These are phyloP conservation scores for Antheraea yamamai DNA, from an alignment of 2,888 invertebrate genomes.

Conservation along the genomic window DNA sequence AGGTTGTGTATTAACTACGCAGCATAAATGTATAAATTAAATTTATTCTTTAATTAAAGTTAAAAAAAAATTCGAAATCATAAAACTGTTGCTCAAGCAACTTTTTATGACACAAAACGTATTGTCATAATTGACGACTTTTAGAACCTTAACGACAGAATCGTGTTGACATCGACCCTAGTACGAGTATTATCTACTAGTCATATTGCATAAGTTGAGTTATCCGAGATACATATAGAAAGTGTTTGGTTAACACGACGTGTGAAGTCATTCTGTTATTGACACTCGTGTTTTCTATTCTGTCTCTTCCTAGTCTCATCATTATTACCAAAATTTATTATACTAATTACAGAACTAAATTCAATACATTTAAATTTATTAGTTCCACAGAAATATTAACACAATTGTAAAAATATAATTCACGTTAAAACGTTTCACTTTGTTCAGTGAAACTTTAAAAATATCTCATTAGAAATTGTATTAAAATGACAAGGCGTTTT, in stretches of 20 bases:
- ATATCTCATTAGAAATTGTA: too few species aligned
- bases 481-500: too few species aligned
- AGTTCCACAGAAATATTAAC: too few species aligned
- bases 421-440: too few species aligned
- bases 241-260: conserved; percentile 8
- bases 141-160: conserved; percentile 6
- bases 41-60: neutral
- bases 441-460: too few species aligned
- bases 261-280: neutral
- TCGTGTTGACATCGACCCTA: conserved; percentile 12
- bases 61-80: neutral
- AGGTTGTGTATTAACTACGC: neutral
- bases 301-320: too few species aligned
- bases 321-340: neutral
- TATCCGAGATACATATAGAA: conserved; percentile 12
- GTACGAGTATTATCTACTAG: conserved; percentile 9
- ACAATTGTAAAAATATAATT: too few species aligned
- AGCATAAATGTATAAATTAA: neutral
- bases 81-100: conserved; percentile 1
- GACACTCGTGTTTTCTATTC: neutral
- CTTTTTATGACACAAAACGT: conserved; percentile 7
- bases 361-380: too few species aligned
- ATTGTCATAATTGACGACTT: conserved; percentile 13
- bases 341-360: neutral
- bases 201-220: neutral